Evolutionary conservation across 1,140 invertebrate species (phyloP).

Genomic region (Argopecten irradians): DNA sequence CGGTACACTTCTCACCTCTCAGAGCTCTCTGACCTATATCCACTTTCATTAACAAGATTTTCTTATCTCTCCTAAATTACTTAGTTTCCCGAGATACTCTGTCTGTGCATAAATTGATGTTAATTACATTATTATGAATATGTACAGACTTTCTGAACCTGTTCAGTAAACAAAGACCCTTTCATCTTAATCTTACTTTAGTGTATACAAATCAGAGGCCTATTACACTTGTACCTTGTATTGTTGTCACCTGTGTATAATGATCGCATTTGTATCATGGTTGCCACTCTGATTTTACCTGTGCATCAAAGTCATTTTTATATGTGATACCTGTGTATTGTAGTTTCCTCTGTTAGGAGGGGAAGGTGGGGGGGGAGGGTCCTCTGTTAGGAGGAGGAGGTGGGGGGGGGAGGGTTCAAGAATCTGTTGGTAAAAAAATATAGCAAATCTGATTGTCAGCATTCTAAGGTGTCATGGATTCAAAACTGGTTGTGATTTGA

Average conservation of each 20-base stretch:
- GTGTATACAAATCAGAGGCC: not conserved
- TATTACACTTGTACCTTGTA: not conserved
- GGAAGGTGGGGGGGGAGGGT: too few relatives aligned
- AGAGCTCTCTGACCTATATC: not conserved
- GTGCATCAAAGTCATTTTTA: too few relatives aligned
- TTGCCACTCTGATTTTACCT: too few relatives aligned
- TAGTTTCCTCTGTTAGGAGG: too few relatives aligned
- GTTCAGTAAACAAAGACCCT: not conserved
- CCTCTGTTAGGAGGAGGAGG: too few relatives aligned
- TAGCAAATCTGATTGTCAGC: too few relatives aligned
- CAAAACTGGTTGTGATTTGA: too few relatives aligned
- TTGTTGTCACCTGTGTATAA: not conserved
- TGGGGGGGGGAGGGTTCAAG: too few relatives aligned
- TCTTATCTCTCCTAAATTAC: not conserved
- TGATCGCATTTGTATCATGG: not conserved
- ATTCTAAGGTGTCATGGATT: too few relatives aligned
- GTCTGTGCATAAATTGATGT: not conserved
- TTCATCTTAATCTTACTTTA: not conserved
- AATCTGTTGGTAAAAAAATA: too few relatives aligned
- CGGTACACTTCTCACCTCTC: not conserved
- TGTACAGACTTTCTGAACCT: too few relatives aligned
- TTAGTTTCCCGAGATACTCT: not conserved
- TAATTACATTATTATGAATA: not conserved
- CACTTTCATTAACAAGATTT: not conserved
- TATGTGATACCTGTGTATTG: too few relatives aligned